phyloP scores from a whole-genome alignment of 2,888 invertebrate species.

The Chrysolina oricalcia region DNA sequence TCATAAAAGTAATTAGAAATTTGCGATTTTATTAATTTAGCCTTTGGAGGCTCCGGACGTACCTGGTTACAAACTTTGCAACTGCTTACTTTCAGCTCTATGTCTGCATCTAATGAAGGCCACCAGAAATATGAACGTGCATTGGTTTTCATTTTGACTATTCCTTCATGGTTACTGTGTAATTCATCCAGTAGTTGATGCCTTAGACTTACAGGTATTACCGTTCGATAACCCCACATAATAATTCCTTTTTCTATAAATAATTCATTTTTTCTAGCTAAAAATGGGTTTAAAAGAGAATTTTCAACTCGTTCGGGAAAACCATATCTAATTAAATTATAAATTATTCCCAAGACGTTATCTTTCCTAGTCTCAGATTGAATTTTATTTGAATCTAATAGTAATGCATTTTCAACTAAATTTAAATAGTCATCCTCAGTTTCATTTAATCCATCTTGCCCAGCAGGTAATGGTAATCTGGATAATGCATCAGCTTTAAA shows the following conservation, averaged over 20 bases:
- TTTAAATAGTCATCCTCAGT: constrained; percentile 12
- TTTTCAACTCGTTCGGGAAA: not conserved
- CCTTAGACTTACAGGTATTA: not conserved
- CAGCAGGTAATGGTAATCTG: not conserved
- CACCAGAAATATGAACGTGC: constrained; percentile 9
- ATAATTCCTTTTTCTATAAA: not conserved
- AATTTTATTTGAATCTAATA: constrained; percentile 14
- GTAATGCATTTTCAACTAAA: constrained; percentile 1
- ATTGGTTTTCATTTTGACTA: not conserved
- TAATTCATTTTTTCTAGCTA: constrained; percentile 2
- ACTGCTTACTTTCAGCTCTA: not conserved
- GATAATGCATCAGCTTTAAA: constrained; percentile 27
- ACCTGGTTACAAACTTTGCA: constrained; percentile 16
- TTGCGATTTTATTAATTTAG: constrained; percentile 17
- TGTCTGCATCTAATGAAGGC: constrained; percentile 23
- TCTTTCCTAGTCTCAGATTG: constrained; percentile 5
- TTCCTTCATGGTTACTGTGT: not conserved
- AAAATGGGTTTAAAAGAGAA: not conserved
- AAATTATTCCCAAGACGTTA: not conserved
- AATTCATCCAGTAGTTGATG: not conserved
- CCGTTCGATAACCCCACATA: not conserved
- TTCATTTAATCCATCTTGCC: not conserved
- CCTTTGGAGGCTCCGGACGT: constrained; percentile 29
- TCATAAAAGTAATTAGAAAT: constrained; percentile 23
- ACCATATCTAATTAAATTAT: constrained; percentile 18